Base-by-base conservation (phyloP, 2,797 vertebrate genomes). In the Nasua narica region DNA sequence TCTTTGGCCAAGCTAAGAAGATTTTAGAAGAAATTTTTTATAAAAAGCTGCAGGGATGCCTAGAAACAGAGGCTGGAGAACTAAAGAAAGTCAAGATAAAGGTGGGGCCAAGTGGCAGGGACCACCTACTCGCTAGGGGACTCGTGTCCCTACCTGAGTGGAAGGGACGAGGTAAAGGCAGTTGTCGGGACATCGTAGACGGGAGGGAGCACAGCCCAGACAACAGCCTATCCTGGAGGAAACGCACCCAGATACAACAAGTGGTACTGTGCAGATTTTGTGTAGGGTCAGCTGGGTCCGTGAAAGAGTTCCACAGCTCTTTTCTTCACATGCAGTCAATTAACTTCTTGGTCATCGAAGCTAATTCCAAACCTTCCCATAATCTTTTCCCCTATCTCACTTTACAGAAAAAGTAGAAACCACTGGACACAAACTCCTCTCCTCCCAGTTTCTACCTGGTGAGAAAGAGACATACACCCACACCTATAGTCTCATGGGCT, bases 91-190 rank as follows among this genome's bases (percentile, higher is more conserved):
- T 27, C 3, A 0, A 21, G 35, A 1, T 62, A 27, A 67, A 56
- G 84, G 15, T 69, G 40, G 12, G 16, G n/a, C 37, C 50, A 32
- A 1, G 8, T 5, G 46, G 11, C 25, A 32, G 12, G 84, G 40
- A 37, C 11, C 13, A 46, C 56, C n/a, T 74, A 14, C 3, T 72
- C 23, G 54, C 29, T 25, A 67, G 16, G 35, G 65, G 50, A 76
- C 35, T 48, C 7, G 5, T 12, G 12, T 35, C 43, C 29, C 14
- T 7, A 0, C 1, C 12, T 8, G 14, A 21, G 48, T 1, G 2
- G 32, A 67, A 79, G 18, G 43, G 40, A 10, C 4, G 19, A 29
- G 27, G 32, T 9, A 19, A 4, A 72, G 40, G 25, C 32, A 0
- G 5, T 54, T 43, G 54, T 40, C 56, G 52, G 56, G 46, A n/a